Conservation (phyloP, 2,797 vertebrate genomes). For the Tauraco hartlaubi region DNA sequence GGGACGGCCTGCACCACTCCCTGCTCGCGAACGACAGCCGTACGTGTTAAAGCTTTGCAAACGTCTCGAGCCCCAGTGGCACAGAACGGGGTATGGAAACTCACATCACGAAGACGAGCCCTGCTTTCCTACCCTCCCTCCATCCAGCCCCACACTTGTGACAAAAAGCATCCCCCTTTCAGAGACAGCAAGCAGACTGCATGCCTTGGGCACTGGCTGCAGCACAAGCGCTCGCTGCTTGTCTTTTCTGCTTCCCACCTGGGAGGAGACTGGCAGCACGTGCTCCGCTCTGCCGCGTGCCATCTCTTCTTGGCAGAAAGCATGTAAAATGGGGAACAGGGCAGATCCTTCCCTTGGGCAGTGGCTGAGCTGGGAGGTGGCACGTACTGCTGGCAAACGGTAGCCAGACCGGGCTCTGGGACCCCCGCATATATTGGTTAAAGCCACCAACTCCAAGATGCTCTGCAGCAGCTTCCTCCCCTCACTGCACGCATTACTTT, state of each 20-base stretch:
- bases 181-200: not conserved
- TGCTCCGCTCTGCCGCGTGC: accelerated
- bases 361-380: not conserved
- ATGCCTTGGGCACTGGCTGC: not conserved
- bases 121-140: not conserved
- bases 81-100: not conserved
- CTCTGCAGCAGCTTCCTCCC: not conserved
- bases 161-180: not conserved
- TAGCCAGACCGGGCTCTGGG: not conserved
- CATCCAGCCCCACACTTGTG: not conserved
- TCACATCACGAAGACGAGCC: not conserved
- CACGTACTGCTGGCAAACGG: accelerated
- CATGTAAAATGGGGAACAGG: not conserved
- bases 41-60: not conserved
- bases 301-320: not conserved
- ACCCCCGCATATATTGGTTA: accelerated
- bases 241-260: not conserved
- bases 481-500: accelerated
- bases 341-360: not conserved
- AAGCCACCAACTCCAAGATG: accelerated
- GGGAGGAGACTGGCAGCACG: not conserved
- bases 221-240: not conserved
- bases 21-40: not conserved
- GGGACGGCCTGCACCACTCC: not conserved
- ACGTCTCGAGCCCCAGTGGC: not conserved